phyloP scores from a whole-genome alignment of 2,113 vertebrate genomes.

The Halcyon malimbica region DNA sequence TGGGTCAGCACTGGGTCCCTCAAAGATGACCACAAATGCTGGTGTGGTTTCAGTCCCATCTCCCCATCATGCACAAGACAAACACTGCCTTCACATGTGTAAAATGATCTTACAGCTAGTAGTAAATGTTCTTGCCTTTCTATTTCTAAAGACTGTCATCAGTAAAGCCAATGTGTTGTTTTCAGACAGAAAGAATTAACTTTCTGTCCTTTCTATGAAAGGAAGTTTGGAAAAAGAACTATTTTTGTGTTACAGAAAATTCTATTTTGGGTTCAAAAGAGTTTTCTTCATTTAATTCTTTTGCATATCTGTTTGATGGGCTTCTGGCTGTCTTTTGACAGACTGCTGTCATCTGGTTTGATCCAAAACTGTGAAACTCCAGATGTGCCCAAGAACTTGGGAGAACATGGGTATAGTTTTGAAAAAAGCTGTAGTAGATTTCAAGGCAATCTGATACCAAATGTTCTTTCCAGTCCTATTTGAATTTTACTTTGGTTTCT shows the following conservation, averaged over 20 bases:
- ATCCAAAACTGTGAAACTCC: constrained; percentile 66
- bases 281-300: constrained; percentile 50
- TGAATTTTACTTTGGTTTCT: constrained; percentile 2
- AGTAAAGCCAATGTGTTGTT: constrained; percentile 6
- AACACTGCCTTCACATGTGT: not conserved
- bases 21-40: too few relatives aligned
- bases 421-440: constrained; percentile 30
- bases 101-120: not conserved
- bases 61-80: rapidly evolving
- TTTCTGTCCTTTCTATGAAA: constrained; percentile 44
- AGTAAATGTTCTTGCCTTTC: not conserved
- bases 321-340: constrained; percentile 64
- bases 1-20: not conserved
- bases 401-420: constrained; percentile 25
- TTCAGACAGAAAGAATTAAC: constrained; percentile 41
- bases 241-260: constrained; percentile 50
- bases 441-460: constrained; percentile 37
- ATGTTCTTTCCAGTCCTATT: constrained; percentile 4
- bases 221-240: constrained; percentile 43
- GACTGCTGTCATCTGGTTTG: constrained; percentile 66
- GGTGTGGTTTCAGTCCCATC: not conserved
- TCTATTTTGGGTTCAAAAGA: constrained; percentile 56
- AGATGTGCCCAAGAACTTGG: constrained; percentile 62
- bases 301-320: constrained; percentile 55
- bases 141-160: not conserved